Conservation (phyloP, 2,888 invertebrate species). For the Lingula anatina region DNA sequence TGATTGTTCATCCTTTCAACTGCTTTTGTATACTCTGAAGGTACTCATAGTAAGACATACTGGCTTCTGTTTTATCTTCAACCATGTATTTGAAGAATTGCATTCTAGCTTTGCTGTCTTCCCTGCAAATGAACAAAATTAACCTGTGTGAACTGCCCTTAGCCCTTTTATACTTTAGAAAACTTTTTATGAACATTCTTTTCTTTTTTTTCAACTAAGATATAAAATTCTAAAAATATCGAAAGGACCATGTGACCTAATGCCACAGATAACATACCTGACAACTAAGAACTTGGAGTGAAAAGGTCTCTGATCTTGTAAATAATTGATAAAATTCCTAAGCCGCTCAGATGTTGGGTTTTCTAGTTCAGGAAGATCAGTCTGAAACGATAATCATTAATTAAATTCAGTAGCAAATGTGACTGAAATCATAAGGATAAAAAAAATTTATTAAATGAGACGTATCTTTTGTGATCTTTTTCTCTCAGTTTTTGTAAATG, state of each 20-base stretch:
- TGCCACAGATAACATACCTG: slow-evolving; percentile 59
- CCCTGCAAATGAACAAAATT: slow-evolving; percentile 61
- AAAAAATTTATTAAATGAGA: not conserved
- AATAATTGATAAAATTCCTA: slow-evolving; percentile 72
- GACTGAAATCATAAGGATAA: not conserved
- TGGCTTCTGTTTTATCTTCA: slow-evolving; percentile 90
- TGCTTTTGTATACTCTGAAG: slow-evolving; percentile 70
- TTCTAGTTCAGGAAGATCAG: slow-evolving; percentile 71
- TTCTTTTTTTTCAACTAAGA: no score
- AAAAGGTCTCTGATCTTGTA: slow-evolving; percentile 82
- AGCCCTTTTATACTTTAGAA: not conserved
- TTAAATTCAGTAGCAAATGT: not conserved
- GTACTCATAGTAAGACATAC: slow-evolving; percentile 96
- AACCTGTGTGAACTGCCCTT: not conserved
- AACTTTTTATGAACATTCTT: no score
- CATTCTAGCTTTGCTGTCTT: slow-evolving; percentile 79
- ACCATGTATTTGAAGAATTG: slow-evolving; percentile 82
- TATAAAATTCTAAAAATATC: no score
- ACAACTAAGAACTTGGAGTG: slow-evolving; percentile 74
- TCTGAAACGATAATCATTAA: slow-evolving; percentile 52
- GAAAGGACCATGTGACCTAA: not conserved
- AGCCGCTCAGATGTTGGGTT: slow-evolving; percentile 70
- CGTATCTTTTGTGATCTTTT: not conserved
- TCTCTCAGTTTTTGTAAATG: no score
- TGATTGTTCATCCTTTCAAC: no score